Base-by-base conservation (phyloP, 2,888 invertebrate genomes). In the Endomychus coccineus region DNA sequence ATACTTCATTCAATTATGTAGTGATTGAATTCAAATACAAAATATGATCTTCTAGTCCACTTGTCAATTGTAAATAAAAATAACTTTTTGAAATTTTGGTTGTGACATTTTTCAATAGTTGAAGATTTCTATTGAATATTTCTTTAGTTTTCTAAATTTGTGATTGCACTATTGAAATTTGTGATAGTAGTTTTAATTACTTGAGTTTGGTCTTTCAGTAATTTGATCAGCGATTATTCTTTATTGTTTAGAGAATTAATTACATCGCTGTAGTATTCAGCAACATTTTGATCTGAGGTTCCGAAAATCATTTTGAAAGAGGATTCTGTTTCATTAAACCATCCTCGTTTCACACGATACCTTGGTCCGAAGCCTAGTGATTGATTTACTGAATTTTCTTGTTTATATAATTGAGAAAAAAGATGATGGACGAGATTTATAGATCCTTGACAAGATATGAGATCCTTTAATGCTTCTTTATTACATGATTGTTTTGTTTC, bases 171-270 rank as follows among this genome's bases (percentile, higher is more conserved):
- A 32, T 46, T 46, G 16, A 45, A 43, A 34, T 43, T 46, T 16
- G 6, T n/a, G 3, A 45, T 45, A 3, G 45, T 41, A 12, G 36
- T 32, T n/a, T 32, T 29, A 22, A 43, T 37, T 3, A 43, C 32
- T 33, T 45, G 45, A 5, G 42, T 39, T 39, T 46, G 46, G 6
- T 41, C 39, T 36, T 46, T 43, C 19, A 46, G 16, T 1, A 43
- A 15, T 9, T 27, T 27, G 13, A 33, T 30, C 13, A 36, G 22
- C 17, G 41, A 23, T 17, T 33, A 33, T 24, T 46, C 34, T 19
- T 43, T 36, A 13, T 25, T 31, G 9, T 29, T 7, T 6, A 45
- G 13, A 11, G 16, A 24, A 15, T 44, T 17, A 7, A 44, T 39
- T n/a, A 11, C 22, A 12, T 34, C 27, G n/a, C 38, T 13, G 10